phyloP scores from a whole-genome alignment of 2,888 invertebrate species.

The Alloscopus bannaensis region DNA sequence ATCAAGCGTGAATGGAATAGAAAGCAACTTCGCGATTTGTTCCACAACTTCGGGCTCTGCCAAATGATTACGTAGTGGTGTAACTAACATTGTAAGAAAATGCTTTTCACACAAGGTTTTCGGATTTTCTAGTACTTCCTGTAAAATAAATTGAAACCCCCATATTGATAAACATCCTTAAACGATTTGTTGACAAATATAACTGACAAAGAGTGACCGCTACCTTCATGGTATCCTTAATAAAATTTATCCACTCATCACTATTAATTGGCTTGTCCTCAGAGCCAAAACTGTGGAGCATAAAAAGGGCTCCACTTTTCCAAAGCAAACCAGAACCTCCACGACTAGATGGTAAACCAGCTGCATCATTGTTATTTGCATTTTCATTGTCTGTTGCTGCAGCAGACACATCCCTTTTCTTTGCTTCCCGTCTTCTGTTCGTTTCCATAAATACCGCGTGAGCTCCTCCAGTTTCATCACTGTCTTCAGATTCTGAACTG shows the following conservation, averaged over 20 bases:
- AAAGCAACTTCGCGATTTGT: conserved; percentile 81
- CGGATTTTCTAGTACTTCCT: conserved; percentile 71
- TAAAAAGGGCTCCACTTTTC: conserved; percentile 70
- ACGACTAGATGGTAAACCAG: conserved; percentile 30
- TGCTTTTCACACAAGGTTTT: conserved; percentile 73
- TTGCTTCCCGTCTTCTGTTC: neutral
- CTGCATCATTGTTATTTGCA: neutral
- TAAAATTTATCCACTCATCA: conserved; percentile 91
- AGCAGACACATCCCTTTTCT: conserved; percentile 18
- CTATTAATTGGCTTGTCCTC: conserved; percentile 82
- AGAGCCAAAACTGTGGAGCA: conserved; percentile 71
- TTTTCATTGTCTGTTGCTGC: conserved; percentile 10
- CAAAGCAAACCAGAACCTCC: conserved; percentile 44
- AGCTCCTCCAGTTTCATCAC: conserved; percentile 57
- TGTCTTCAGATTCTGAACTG: conserved; percentile 63
- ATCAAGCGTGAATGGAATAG: conserved; percentile 81
- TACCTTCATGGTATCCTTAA: conserved; percentile 88
- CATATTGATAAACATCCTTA: too few species aligned
- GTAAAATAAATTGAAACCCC: neutral
- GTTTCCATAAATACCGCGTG: conserved; percentile 37
- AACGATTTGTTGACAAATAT: neutral
- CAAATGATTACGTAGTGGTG: conserved; percentile 81
- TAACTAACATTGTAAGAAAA: conserved; percentile 80
- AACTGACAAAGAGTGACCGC: neutral
- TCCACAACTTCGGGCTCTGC: conserved; percentile 81